Conservation (phyloP, 1,140 invertebrate species). For the Drosophila subpulchrella region DNA sequence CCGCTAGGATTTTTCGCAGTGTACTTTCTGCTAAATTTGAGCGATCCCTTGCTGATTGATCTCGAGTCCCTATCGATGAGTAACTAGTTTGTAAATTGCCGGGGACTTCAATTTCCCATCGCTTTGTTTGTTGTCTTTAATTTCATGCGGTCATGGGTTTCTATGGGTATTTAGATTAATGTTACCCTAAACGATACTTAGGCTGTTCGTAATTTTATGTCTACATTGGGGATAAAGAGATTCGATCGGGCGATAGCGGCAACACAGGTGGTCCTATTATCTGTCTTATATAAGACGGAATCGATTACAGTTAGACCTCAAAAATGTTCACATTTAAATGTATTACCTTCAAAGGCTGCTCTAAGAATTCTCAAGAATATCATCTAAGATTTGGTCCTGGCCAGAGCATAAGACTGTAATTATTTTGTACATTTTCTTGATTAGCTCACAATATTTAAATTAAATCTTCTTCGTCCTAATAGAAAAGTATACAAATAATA, state of each 20-base stretch:
- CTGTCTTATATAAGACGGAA: slow-evolving; percentile 1
- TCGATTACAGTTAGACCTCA: not conserved
- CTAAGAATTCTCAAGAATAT: slow-evolving; percentile 4
- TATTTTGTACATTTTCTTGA: not conserved
- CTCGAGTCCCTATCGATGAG: slow-evolving; percentile 40
- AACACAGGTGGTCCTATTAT: slow-evolving; percentile 61
- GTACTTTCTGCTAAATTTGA: slow-evolving; percentile 69
- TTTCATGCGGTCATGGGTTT: slow-evolving; percentile 64
- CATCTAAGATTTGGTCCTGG: not conserved
- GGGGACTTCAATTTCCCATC: slow-evolving; percentile 32
- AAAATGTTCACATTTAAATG: not conserved
- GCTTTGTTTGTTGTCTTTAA: slow-evolving; percentile 53
- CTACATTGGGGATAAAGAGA: slow-evolving; percentile 46
- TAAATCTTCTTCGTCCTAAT: no score
- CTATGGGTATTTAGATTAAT: slow-evolving; percentile 46
- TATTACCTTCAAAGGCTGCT: not conserved
- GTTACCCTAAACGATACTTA: slow-evolving; percentile 57
- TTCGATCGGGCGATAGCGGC: slow-evolving; percentile 38
- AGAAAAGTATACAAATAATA: no score
- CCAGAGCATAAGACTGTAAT: not conserved
- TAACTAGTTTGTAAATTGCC: slow-evolving; percentile 48
- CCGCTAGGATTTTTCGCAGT: slow-evolving; percentile 39
- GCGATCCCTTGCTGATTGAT: slow-evolving; percentile 56
- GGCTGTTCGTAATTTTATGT: slow-evolving; percentile 41
- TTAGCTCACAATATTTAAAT: not conserved